Evolutionary conservation across 2,797 vertebrate genomes (phyloP).

Genomic region (Garrulus glandarius): DNA sequence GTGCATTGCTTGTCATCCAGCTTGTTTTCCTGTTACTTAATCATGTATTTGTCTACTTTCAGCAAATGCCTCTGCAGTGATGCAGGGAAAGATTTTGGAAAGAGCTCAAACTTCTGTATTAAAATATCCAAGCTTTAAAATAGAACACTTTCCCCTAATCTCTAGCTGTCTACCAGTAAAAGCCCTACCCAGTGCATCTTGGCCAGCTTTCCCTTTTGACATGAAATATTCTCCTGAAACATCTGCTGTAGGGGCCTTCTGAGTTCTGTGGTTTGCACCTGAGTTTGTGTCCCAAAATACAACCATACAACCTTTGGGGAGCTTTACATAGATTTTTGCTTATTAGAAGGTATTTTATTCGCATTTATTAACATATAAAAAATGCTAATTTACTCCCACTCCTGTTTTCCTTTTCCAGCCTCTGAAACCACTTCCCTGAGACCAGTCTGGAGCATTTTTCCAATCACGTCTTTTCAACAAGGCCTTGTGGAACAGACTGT

Average conservation of each 20-base stretch:
- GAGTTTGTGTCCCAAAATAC: neutral
- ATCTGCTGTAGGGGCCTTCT: neutral
- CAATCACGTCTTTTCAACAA: neutral
- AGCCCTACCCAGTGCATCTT: neutral
- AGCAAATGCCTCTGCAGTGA: neutral
- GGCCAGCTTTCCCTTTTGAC: neutral
- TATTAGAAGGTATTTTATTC: neutral
- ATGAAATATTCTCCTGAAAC: neutral
- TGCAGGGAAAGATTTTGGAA: neutral
- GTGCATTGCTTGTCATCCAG: neutral
- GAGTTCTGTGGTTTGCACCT: neutral
- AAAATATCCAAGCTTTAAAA: neutral
- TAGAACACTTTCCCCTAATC: neutral
- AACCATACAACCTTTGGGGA: neutral
- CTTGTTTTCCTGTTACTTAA: neutral
- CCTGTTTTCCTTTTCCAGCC: neutral
- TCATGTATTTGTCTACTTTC: neutral
- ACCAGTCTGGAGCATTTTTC: neutral
- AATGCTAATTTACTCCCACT: neutral
- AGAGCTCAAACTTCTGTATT: neutral
- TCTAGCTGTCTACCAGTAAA: neutral
- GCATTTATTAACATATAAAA: neutral
- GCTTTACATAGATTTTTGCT: neutral
- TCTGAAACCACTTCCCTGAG: neutral
- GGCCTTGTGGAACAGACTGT: neutral